phyloP scores from a whole-genome alignment of 2,888 invertebrate genomes.

The Lasius fuliginosus region DNA sequence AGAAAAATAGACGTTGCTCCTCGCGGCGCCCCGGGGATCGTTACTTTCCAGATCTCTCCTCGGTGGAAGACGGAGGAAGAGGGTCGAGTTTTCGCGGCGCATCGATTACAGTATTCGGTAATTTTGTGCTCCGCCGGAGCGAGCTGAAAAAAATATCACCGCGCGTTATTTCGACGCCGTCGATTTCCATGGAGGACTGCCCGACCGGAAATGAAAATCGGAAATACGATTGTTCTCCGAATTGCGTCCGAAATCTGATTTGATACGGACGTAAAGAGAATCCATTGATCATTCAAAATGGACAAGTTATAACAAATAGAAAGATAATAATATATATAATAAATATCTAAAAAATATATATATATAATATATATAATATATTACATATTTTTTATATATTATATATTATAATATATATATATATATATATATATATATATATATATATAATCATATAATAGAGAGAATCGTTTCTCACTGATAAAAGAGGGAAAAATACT shows the following conservation, averaged over 20 bases:
- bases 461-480: too few relatives aligned
- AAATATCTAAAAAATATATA: background rate
- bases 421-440: background rate
- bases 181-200: constrained; percentile 34
- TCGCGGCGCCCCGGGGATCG: constrained; percentile 48
- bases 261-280: constrained; percentile 1
- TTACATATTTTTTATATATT: too few relatives aligned
- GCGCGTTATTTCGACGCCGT: constrained; percentile 42
- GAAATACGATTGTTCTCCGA: constrained; percentile 28
- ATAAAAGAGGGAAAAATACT: background rate
- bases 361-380: too few relatives aligned
- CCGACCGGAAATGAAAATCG: constrained; percentile 34
- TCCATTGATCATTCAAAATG: background rate
- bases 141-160: constrained; percentile 56
- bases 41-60: constrained; percentile 49
- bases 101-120: constrained; percentile 67
- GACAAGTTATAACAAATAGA: background rate
- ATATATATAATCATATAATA: background rate
- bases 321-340: background rate
- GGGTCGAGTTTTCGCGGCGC: constrained; percentile 44
- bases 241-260: constrained; percentile 25
- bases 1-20: constrained; percentile 48
- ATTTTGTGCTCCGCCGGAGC: constrained; percentile 69
- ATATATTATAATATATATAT: background rate
- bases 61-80: constrained; percentile 19